These are phyloP conservation scores for Aleiodes leptofemur DNA, from an alignment of 2,888 invertebrate species.

Conservation along the genomic window DNA sequence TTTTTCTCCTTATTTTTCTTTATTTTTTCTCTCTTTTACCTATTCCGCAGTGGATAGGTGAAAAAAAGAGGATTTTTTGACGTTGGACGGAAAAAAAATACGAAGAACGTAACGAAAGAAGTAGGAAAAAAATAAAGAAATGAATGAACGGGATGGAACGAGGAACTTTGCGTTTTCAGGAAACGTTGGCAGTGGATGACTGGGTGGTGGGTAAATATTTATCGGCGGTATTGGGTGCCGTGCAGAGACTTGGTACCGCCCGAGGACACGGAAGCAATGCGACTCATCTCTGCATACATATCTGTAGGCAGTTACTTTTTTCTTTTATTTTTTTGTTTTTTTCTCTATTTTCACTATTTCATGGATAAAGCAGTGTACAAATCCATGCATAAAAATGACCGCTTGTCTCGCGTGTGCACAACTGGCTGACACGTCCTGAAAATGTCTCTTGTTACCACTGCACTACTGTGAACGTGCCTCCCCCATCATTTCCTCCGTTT, in stretches of 20 bases:
- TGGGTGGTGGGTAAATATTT: slow-evolving; percentile 65
- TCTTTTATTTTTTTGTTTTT: no score
- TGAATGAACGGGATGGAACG: slow-evolving; percentile 30
- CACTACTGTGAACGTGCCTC: slow-evolving; percentile 28
- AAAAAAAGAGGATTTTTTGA: background rate
- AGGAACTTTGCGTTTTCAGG: slow-evolving; percentile 57
- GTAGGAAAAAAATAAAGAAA: slow-evolving; percentile 12
- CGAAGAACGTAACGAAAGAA: slow-evolving; percentile 9
- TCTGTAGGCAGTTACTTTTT: background rate
- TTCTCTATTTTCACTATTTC: no score
- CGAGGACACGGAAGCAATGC: slow-evolving; percentile 15
- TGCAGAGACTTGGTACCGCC: slow-evolving; percentile 57
- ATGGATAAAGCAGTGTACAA: slow-evolving; percentile 52
- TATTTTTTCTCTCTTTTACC: no score
- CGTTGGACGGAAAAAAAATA: background rate
- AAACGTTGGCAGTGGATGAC: slow-evolving; percentile 63
- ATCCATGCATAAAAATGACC: slow-evolving; percentile 69
- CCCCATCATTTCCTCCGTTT: slow-evolving; percentile 23
- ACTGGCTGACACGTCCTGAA: slow-evolving; percentile 29
- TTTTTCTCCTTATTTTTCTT: background rate
- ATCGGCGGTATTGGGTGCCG: slow-evolving; percentile 62
- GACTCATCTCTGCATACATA: slow-evolving; percentile 4
- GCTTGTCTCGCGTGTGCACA: slow-evolving; percentile 55
- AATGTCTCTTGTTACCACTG: slow-evolving; percentile 32
- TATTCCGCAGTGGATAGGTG: background rate